These are phyloP conservation scores for Drosophila prosaltans DNA, from an alignment of 1,140 invertebrate species.

Conservation along the genomic window DNA sequence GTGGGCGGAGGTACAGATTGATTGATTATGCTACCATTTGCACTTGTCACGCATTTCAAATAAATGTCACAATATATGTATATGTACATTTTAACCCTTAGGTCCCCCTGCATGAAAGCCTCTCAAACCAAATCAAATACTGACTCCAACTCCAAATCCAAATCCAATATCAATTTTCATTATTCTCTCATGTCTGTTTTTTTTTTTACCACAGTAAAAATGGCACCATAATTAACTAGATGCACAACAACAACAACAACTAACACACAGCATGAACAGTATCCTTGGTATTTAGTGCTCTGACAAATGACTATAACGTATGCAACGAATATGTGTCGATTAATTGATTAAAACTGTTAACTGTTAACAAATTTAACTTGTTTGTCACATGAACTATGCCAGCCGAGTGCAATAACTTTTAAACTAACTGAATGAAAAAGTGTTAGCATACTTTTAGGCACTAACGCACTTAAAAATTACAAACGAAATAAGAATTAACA, in stretches of 20 bases:
- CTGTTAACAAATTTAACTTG: background rate
- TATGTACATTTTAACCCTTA: background rate
- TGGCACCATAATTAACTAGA: background rate
- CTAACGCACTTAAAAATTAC: slow-evolving; percentile 3
- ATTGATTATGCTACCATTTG: slow-evolving; percentile 49
- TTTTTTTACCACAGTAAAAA: slow-evolving; percentile 1
- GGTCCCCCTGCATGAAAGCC: background rate
- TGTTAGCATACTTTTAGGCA: slow-evolving; percentile 30
- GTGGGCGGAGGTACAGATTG: slow-evolving; percentile 21
- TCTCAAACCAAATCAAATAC: background rate
- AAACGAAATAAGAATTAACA: too few relatives aligned
- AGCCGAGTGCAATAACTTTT: background rate
- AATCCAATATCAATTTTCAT: slow-evolving; percentile 1
- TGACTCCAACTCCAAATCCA: background rate
- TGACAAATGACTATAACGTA: slow-evolving; percentile 22
- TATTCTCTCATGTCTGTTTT: background rate
- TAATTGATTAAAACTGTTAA: background rate
- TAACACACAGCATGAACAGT: background rate
- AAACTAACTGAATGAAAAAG: slow-evolving; percentile 20
- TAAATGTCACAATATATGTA: slow-evolving; percentile 27
- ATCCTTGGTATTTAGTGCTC: slow-evolving; percentile 29
- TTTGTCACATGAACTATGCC: slow-evolving; percentile 37
- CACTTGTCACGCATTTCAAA: slow-evolving; percentile 41
- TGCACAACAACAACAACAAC: background rate
- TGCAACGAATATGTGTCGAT: slow-evolving; percentile 48